Conservation (phyloP, 2,113 vertebrate genomes). For the Neogale vison region DNA sequence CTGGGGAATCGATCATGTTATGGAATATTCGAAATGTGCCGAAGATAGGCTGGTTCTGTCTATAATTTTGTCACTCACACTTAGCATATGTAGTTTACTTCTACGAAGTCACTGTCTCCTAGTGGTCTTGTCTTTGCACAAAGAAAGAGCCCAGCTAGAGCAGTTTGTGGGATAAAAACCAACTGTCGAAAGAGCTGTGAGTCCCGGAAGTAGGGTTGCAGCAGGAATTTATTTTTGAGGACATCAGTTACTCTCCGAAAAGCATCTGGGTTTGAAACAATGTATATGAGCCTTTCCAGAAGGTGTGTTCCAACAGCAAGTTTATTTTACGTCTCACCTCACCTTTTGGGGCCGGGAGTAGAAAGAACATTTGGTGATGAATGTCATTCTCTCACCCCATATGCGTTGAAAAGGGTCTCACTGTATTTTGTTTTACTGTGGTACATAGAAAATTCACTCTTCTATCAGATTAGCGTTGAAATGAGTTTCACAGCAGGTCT, state of each 20-base stretch:
- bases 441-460: slow-evolving; percentile 48
- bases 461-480: slow-evolving; percentile 69
- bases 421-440: slow-evolving; percentile 57
- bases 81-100: slow-evolving; percentile 32
- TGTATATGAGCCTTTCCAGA: background rate
- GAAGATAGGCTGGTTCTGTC: background rate
- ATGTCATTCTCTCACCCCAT: slow-evolving; percentile 66
- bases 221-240: background rate
- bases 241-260: background rate
- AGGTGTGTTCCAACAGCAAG: slow-evolving; percentile 25
- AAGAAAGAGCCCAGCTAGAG: background rate
- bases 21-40: background rate
- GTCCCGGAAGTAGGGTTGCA: background rate
- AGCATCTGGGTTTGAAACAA: background rate
- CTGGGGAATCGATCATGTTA: slow-evolving; percentile 53
- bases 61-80: slow-evolving; percentile 51
- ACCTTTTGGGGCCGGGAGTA: slow-evolving; percentile 22
- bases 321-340: slow-evolving; percentile 37
- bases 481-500: slow-evolving; percentile 75
- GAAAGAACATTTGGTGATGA: slow-evolving; percentile 61
- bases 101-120: background rate
- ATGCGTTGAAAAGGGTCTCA: slow-evolving; percentile 44
- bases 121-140: slow-evolving; percentile 24
- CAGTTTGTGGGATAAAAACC: slow-evolving; percentile 30
- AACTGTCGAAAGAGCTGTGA: background rate